Evolutionary conservation across 2,797 vertebrate species (phyloP).

Genomic region (Diglossa cyanea): DNA sequence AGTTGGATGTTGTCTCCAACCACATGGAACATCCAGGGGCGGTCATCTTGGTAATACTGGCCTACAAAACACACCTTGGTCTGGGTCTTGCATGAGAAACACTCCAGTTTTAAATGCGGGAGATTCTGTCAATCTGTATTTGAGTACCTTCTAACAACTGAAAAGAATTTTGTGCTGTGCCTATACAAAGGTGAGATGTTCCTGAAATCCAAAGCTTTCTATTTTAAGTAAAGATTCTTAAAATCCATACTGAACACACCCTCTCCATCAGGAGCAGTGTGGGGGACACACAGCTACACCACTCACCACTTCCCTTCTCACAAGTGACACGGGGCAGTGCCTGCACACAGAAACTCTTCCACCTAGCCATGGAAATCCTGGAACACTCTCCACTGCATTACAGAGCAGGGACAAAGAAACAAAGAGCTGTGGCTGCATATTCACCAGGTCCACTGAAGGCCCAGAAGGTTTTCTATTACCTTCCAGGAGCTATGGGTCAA

Average conservation of each 20-base stretch:
- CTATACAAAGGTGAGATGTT: neutral
- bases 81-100: neutral
- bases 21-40: neutral
- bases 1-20: neutral
- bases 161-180: neutral
- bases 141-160: neutral
- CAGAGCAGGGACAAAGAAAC: neutral
- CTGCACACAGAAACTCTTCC: neutral
- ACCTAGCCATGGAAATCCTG: accelerated
- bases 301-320: neutral
- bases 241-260: neutral
- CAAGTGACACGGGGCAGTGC: neutral
- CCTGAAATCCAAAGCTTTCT: neutral
- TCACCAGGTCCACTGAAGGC: neutral
- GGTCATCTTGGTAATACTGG: neutral
- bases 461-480: neutral
- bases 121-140: neutral
- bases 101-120: neutral
- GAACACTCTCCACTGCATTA: neutral
- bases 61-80: neutral
- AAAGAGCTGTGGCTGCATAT: neutral
- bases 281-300: neutral
- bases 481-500: neutral
- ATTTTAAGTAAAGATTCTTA: neutral
- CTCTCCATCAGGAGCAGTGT: accelerated